Base-by-base conservation (phyloP, 1,140 invertebrate genomes). In the Schlechtendalia chinensis region DNA sequence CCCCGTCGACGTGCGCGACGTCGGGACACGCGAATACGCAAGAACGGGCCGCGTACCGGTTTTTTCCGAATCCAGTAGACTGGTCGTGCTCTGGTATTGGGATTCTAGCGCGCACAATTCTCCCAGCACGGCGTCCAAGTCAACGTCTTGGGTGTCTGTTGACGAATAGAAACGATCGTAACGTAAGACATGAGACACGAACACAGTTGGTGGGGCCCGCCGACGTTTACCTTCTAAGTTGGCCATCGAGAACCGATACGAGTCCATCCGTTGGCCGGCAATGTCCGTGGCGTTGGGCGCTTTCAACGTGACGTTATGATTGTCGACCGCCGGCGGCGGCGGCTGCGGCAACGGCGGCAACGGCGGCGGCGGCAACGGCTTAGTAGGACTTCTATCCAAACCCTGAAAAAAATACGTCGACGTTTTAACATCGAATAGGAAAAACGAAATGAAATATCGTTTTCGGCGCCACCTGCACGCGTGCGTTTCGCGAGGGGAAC, bases 131-230 rank as follows among this genome's bases (percentile, higher is more conserved):
- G 96, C 95, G 86, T 98, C 96, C 84, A 98, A 88, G 86, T 98
- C 96, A 39, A 96, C 94, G 87, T 98, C 96, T 86, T 96, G 94
- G 22, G 94, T 94, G 86, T 97, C 95, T 92, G 86, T n/a, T n/a
- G 75, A 87, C 87, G 19, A 29, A 29, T 24, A 50, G 24, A 50
- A 14, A 47, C 1, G 1, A 39, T n/a, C 14, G 19, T 0, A 4
- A n/a, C 17, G 19, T 63, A 5, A 11, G 17, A 63, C 12, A 5
- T 12, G 24, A n/a, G n/a, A n/a, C n/a, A n/a, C n/a, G n/a, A n/a
- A n/a, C n/a, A n/a, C n/a, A n/a, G n/a, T n/a, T n/a, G n/a, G n/a
- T n/a, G n/a, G n/a, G n/a, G n/a, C n/a, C 32, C 12, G 56, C 32
- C 27, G 82, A 8, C 8, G 5, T 85, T 86, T 85, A 91, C 90